A percentile compares a stretch with the other conserved stretches of the same genome.
These are phyloP conservation scores for Leptinotarsa juncta DNA, from an alignment of 2,888 invertebrate species.

Conservation along the genomic window DNA sequence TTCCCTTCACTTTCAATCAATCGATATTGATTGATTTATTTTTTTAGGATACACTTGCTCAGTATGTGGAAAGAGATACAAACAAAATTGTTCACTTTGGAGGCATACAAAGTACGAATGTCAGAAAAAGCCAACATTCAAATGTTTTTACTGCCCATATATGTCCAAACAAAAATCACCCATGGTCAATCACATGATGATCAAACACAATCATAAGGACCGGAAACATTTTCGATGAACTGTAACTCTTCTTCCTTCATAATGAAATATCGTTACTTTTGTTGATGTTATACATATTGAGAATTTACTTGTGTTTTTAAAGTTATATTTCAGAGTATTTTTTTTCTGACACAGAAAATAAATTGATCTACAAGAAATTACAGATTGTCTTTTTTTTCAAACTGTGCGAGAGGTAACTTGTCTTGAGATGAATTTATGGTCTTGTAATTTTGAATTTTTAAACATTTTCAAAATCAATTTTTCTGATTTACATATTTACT, in stretches of 20 bases:
- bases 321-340: neutral
- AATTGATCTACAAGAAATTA: neutral
- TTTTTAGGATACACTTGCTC: slow-evolving; percentile 29
- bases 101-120: slow-evolving; percentile 57
- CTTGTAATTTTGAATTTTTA: no score
- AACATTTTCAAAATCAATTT: no score
- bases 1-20: neutral
- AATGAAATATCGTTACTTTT: neutral
- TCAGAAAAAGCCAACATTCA: slow-evolving; percentile 53
- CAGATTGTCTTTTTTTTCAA: neutral
- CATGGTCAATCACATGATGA: slow-evolving; percentile 40
- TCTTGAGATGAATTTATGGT: no score
- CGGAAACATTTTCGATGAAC: neutral
- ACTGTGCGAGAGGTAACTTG: no score
- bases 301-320: neutral
- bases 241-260: neutral
- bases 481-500: no score
- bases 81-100: slow-evolving; percentile 50
- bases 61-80: slow-evolving; percentile 49
- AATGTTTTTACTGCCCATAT: slow-evolving; percentile 50
- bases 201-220: slow-evolving; percentile 39
- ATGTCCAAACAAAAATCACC: slow-evolving; percentile 53
- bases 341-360: neutral
- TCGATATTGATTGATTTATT: slow-evolving; percentile 6
- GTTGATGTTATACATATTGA: neutral